Conservation (phyloP, 2,888 invertebrate species). For the Heliconius aoede region DNA sequence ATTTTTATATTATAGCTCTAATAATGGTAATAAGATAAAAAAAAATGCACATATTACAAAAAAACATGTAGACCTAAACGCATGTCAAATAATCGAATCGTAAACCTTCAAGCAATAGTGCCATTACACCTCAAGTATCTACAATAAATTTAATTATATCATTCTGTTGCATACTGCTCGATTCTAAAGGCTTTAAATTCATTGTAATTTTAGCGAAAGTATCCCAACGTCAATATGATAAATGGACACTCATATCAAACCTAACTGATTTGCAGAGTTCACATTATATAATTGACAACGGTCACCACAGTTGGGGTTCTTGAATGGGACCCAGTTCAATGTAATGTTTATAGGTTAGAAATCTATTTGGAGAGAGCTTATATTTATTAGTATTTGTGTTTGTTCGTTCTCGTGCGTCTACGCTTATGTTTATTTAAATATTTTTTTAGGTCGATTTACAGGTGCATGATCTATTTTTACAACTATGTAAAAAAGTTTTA, state of each 20-base stretch:
- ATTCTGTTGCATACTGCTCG: background rate
- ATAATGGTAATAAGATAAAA: background rate
- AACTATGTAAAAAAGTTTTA: too few relatives aligned
- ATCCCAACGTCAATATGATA: background rate
- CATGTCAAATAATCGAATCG: background rate
- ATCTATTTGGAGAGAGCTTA: too few relatives aligned
- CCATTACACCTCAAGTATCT: background rate
- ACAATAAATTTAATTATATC: background rate
- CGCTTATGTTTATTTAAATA: too few relatives aligned
- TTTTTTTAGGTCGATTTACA: too few relatives aligned
- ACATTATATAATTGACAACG: background rate
- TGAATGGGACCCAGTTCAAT: background rate
- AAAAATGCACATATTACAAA: too few relatives aligned
- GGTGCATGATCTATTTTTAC: too few relatives aligned
- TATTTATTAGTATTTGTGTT: too few relatives aligned
- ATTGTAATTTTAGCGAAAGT: constrained; percentile 9
- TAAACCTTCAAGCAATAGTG: background rate
- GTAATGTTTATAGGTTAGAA: too few relatives aligned
- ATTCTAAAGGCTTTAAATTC: background rate
- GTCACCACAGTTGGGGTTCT: background rate
- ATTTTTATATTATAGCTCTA: background rate
- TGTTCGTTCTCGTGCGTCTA: too few relatives aligned
- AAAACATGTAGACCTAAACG: too few relatives aligned
- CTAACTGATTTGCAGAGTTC: constrained; percentile 19
- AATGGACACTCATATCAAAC: background rate